These are phyloP conservation scores for Nomada lathburiana DNA, from an alignment of 2,888 invertebrate genomes.

Conservation along the genomic window DNA sequence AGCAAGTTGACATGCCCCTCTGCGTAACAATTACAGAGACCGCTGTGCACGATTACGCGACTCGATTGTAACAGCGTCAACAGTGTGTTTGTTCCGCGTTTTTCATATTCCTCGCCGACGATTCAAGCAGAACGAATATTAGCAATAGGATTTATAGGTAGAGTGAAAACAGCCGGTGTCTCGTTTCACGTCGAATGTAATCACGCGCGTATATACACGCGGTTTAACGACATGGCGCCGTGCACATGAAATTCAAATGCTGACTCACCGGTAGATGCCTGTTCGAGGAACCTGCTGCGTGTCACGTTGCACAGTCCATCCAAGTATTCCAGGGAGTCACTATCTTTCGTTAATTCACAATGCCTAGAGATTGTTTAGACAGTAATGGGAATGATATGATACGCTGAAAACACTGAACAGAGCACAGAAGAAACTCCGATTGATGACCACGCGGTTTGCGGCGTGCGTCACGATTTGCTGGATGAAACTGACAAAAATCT, in stretches of 20 bases:
- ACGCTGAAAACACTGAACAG: slow-evolving; percentile 8
- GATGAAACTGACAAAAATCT: background rate
- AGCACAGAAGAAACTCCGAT: slow-evolving; percentile 18
- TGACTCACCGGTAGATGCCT: slow-evolving; percentile 44
- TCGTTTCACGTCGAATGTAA: background rate
- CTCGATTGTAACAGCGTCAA: background rate
- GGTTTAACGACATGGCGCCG: background rate
- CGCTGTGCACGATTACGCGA: background rate
- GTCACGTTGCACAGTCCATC: slow-evolving; percentile 23
- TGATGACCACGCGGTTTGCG: slow-evolving; percentile 48
- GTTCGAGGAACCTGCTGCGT: slow-evolving; percentile 14
- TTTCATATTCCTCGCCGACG: background rate
- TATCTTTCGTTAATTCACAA: too few species aligned
- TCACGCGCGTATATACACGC: background rate
- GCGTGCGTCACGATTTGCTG: background rate
- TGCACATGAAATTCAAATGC: slow-evolving; percentile 16
- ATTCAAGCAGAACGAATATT: too few species aligned
- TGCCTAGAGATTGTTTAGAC: too few species aligned
- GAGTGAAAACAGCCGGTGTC: background rate
- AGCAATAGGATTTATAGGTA: too few species aligned
- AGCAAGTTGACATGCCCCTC: background rate
- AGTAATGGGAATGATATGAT: too few species aligned
- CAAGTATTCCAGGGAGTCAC: background rate
- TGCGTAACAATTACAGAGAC: background rate
- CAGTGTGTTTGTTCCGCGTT: background rate